Conservation (phyloP, 2,888 invertebrate species). For the Gymnocheta viridis region DNA sequence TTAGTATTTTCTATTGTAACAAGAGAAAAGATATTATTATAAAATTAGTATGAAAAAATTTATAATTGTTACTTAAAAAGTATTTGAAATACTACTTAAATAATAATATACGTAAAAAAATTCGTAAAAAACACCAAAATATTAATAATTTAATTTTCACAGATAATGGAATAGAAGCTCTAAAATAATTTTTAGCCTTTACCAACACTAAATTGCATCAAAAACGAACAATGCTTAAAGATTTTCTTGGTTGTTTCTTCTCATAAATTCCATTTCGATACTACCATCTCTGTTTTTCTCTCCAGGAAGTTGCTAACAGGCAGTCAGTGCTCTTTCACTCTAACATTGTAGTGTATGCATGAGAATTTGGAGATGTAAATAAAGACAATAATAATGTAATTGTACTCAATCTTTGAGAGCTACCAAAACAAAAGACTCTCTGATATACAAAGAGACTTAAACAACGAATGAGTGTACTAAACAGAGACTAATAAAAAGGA, state of each 20-base stretch:
- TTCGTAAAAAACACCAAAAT: too few species aligned
- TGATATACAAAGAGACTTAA: neutral
- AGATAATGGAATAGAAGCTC: neutral
- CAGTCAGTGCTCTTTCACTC: neutral
- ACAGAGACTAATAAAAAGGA: constrained; percentile 3
- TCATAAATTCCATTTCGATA: neutral
- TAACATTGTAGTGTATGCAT: constrained; percentile 21
- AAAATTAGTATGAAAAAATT: too few species aligned
- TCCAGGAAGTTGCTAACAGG: accelerated
- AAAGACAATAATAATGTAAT: constrained; percentile 51
- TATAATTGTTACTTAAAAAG: too few species aligned
- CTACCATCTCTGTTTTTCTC: neutral
- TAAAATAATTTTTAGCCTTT: constrained; percentile 17
- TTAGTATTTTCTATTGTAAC: too few species aligned
- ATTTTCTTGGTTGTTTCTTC: neutral
- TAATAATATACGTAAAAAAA: too few species aligned
- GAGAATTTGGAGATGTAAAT: constrained; percentile 55
- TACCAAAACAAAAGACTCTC: neutral
- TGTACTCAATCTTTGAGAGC: constrained; percentile 31
- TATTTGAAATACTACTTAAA: too few species aligned
- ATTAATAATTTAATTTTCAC: too few species aligned
- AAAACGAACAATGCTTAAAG: constrained; percentile 16
- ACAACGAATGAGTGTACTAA: constrained; percentile 36
- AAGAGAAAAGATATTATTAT: too few species aligned
- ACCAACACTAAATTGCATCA: constrained; percentile 50